Percentiles rank a stretch among this genome's conserved stretches.
Evolutionary conservation across 2,797 vertebrate genomes (phyloP).

Genomic region (Pelobates cultripes): DNA sequence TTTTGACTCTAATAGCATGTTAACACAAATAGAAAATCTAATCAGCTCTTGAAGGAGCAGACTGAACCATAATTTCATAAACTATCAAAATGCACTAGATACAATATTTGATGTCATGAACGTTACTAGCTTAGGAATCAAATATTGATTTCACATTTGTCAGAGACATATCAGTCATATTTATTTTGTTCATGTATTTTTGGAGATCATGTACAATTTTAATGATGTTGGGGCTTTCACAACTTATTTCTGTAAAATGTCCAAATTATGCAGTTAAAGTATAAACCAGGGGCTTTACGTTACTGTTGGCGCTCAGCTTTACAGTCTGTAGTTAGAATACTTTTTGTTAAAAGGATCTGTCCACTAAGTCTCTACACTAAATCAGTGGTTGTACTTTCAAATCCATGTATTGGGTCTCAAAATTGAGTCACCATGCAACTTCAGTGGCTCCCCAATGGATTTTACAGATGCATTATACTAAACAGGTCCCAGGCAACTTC

Average conservation of each 20-base stretch:
- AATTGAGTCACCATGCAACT: too few species aligned
- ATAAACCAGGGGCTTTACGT: too few species aligned
- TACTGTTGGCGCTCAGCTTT: too few species aligned
- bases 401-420: too few species aligned
- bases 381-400: too few species aligned
- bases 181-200: not conserved
- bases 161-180: not conserved
- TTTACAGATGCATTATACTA: too few species aligned
- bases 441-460: too few species aligned
- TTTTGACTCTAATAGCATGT: conserved; percentile 10
- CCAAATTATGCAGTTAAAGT: not conserved
- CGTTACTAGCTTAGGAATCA: not conserved
- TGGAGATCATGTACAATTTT: not conserved
- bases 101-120: not conserved
- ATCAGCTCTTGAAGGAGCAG: not conserved
- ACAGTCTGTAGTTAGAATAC: too few species aligned
- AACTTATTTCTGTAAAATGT: not conserved
- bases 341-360: too few species aligned
- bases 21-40: conserved; percentile 8
- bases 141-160: conserved; percentile 2
- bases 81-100: not conserved
- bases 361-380: too few species aligned
- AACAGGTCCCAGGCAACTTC: too few species aligned
- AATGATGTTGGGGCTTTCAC: not conserved
- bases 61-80: not conserved